Evolutionary conservation across 92 coral and sea anemone genomes (phyloP), one percentile per base, ranked within the genome.

Genomic region (Parazoanthus atlanticus): DNA sequence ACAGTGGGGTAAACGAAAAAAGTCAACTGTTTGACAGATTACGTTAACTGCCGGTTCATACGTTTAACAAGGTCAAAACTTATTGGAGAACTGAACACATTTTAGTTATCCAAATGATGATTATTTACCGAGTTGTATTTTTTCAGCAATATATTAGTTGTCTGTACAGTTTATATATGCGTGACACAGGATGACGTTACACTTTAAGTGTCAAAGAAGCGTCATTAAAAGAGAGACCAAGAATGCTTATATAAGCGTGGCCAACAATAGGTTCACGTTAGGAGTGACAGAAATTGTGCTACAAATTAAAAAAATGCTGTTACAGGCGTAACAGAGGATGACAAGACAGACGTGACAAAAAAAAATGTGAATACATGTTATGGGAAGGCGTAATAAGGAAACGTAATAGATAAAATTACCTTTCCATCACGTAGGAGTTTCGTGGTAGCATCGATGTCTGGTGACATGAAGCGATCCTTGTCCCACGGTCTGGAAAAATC

Each of bases 401-500:
- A 5, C 6, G 0, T 15, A 38, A 61, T 33, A 16, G 26, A 38
- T 21, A 17, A 75, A 47, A 16, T 69, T 88, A 97, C 99, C 97
- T 97, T 95, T 56, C 94, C 96, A 36, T 92, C 86, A 58, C 91
- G 89, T 30, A 97, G 78, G 40, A 97, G 97, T 65, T 91, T 82
- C 0, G 90, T 76, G 0, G 89, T 93, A 38, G 94, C 96, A 49
- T 95, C 96, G 17, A 97, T 92, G 77, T 97, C 99, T 10, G 96
- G 93, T 25, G 93, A 90, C 96, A 97, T 93, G 83, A 73, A 93
- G 25, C 98, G 96, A 86, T 97, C 99, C 71, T 88, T 93, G 66
- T 97, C 99, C 92, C 91, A 92, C 0, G 92, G 90, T 89, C 99
- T 97, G 89, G 29, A 54, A 58, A 71, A 40, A 32, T 76, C 3